Base-by-base conservation (phyloP, 2,888 invertebrate species). In the Neoaliturus tenellus region DNA sequence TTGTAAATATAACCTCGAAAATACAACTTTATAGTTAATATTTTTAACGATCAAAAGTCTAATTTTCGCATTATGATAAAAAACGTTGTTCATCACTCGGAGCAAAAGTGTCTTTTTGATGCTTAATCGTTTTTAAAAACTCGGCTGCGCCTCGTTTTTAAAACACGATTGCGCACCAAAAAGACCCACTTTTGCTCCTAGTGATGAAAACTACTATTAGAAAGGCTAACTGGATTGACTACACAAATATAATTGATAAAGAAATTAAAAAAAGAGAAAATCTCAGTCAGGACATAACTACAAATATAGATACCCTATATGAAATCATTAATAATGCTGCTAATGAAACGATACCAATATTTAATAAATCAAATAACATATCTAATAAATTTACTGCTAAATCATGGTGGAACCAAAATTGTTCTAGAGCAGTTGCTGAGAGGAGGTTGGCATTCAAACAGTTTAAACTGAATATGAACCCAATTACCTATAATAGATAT, bases 371-470 rank as follows among this genome's bases (percentile, higher is more conserved):
- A 51, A 6, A 35, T 6, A 35, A 35, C 10, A 35, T 48, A 3
- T 14, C 48, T 48, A 58, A 23, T 58, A 58, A 31, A 58, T n/a
- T 58, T 23, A 23, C 3, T 4, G 28, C 58, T 10, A 58, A 58
- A 31, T n/a, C 58, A 58, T 58, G 58, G 58, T 58, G 58, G 58
- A 58, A 23, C 6, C 28, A 58, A 31, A 58, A 58, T 10, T 58
- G 58, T 25, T 28, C 28, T 58, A 58, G 4, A 58, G 58, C 58
- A 10, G 58, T 58, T 3, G 58, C 58, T 6, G 58, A 58, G 14
- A 58, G 58, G 31, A 58, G 58, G 25, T 20, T 58, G 3, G 23
- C 58, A 23, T 58, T 23, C 25, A 58, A 58, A 58, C 4, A 20
- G 14, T 58, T 58, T 58, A 58, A 58, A 58, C 1, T 58, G 5